Evolutionary conservation across 2,888 invertebrate genomes (phyloP).

Genomic region (Erebia aethiops): DNA sequence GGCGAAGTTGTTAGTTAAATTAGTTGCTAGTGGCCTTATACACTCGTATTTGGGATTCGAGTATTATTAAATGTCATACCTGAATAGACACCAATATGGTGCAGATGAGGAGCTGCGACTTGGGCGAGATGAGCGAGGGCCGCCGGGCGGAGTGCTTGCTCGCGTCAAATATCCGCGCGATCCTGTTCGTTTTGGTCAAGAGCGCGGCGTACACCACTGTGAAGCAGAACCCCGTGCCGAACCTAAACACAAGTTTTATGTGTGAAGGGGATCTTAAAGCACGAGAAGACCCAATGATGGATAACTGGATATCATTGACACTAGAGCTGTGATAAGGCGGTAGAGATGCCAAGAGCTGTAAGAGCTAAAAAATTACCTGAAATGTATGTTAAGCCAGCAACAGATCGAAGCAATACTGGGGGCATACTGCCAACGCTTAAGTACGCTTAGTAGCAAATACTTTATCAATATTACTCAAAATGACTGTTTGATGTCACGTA

Average conservation of each 20-base stretch:
- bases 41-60: too few species aligned
- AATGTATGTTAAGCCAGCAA: too few species aligned
- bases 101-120: conserved; percentile 95
- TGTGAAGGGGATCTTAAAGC: background rate
- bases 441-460: too few species aligned
- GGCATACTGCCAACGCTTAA: too few species aligned
- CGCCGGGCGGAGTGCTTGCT: conserved; percentile 96
- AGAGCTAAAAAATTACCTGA: too few species aligned
- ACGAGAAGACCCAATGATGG: background rate
- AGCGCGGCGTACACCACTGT: conserved; percentile 98
- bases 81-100: conserved; percentile 93
- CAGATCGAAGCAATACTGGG: too few species aligned
- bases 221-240: conserved; percentile 96
- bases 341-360: too few species aligned
- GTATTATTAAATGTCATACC: conserved; percentile 69
- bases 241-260: conserved; percentile 71
- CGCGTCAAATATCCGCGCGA: conserved; percentile 97
- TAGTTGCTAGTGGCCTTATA: too few species aligned
- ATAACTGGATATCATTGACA: background rate
- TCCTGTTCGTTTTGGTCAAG: conserved; percentile 98
- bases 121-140: conserved; percentile 95
- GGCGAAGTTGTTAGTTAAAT: too few species aligned
- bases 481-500: too few species aligned
- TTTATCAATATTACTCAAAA: too few species aligned
- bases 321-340: background rate